Evolutionary conservation across 2,797 vertebrate genomes (phyloP).

Genomic region (Mormyrops attenuatus): DNA sequence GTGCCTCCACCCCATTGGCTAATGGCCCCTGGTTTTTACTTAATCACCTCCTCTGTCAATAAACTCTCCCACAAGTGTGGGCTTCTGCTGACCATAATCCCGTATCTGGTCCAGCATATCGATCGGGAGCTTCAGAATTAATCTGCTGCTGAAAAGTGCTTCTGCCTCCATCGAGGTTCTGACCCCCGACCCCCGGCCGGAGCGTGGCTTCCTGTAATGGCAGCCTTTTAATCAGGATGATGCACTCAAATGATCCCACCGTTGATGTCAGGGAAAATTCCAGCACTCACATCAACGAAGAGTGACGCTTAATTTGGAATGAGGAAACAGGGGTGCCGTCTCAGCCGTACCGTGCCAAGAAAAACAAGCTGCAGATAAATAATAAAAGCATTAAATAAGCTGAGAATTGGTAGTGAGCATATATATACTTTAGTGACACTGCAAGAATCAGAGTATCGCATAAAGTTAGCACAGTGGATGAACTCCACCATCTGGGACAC

Average conservation of each 20-base stretch:
- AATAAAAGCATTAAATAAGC: slow-evolving; percentile 33
- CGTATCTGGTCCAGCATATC: slow-evolving; percentile 17
- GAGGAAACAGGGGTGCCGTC: not conserved
- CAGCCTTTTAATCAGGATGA: not conserved
- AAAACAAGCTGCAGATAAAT: slow-evolving; percentile 21
- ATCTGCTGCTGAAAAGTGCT: slow-evolving; percentile 8
- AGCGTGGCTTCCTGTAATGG: not conserved
- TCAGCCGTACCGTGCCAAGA: not conserved
- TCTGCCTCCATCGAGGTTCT: slow-evolving; percentile 22
- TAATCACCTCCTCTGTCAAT: slow-evolving; percentile 23
- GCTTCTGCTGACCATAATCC: not conserved
- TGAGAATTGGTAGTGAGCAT: slow-evolving; percentile 40
- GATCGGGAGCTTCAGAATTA: slow-evolving; percentile 18
- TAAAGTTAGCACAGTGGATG: slow-evolving; percentile 47
- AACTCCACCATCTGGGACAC: slow-evolving; percentile 60
- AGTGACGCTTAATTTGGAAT: slow-evolving; percentile 7
- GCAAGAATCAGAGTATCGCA: slow-evolving; percentile 46
- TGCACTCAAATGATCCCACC: slow-evolving; percentile 23
- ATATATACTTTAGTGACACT: slow-evolving; percentile 45
- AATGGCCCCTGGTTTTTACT: slow-evolving; percentile 3
- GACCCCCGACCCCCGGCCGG: not conserved
- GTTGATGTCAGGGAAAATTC: slow-evolving; percentile 35
- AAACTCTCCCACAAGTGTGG: not conserved
- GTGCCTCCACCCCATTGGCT: not conserved
- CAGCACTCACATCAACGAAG: slow-evolving; percentile 48